phyloP scores from a whole-genome alignment of 2,113 vertebrate genomes.

The Brachypodius melanocephalos region DNA sequence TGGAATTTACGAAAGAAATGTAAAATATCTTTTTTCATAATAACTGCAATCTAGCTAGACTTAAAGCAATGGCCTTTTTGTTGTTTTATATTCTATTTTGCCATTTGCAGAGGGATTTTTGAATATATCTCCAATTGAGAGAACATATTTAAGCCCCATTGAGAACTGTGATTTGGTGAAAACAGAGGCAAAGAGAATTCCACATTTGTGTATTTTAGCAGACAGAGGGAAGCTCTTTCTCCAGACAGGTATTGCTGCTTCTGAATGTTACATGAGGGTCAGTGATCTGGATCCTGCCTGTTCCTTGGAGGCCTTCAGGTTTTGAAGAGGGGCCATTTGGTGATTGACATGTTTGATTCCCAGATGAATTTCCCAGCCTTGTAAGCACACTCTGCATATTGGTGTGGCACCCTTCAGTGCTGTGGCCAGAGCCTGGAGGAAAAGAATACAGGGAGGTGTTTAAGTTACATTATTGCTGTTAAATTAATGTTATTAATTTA shows the following conservation, averaged over 20 bases:
- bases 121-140: not conserved
- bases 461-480: not conserved
- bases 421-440: not conserved
- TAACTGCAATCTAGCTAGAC: conserved; percentile 34
- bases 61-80: conserved; percentile 23
- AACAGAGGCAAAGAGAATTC: not conserved
- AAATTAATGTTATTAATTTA: not conserved
- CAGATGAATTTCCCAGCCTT: not conserved
- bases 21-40: conserved; percentile 39
- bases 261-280: not conserved
- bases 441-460: not conserved
- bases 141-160: not conserved
- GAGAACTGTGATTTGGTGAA: not conserved
- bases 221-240: not conserved
- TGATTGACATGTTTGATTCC: not conserved
- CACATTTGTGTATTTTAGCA: not conserved
- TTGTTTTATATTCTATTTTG: conserved; percentile 35
- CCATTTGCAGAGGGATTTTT: conserved; percentile 32
- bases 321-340: not conserved
- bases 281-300: not conserved
- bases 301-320: not conserved
- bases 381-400: not conserved
- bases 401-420: not conserved
- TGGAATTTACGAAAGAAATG: conserved; percentile 43
- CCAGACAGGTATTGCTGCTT: not conserved